Evolutionary conservation across 2,797 vertebrate species (phyloP).

Genomic region (Molothrus ater): DNA sequence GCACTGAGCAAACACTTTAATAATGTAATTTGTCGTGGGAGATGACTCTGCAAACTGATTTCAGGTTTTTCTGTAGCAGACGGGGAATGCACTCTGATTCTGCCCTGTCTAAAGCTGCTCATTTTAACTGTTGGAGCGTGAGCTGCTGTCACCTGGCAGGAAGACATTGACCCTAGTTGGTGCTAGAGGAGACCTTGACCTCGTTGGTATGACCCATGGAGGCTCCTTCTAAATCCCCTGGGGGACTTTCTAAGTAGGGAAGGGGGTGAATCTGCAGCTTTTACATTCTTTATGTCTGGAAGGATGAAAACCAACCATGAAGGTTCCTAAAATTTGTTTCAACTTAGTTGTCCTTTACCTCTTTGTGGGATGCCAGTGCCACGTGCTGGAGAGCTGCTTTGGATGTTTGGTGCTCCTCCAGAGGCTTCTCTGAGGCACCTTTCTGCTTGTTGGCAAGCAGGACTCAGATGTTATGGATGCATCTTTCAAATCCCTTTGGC

Average conservation of each 20-base stretch:
- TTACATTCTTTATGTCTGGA: slow-evolving; percentile 48
- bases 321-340: slow-evolving; percentile 34
- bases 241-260: slow-evolving; percentile 52
- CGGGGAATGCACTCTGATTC: neutral
- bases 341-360: slow-evolving; percentile 30
- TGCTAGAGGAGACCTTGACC: slow-evolving; percentile 45
- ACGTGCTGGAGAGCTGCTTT: neutral
- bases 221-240: slow-evolving; percentile 57
- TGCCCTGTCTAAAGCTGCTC: slow-evolving; percentile 26
- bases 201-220: slow-evolving; percentile 13
- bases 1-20: neutral
- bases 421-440: neutral
- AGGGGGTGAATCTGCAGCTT: neutral
- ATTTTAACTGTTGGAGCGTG: neutral
- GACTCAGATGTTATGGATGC: neutral
- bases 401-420: neutral
- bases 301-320: neutral
- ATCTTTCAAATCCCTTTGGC: neutral
- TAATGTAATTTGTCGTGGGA: neutral
- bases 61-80: neutral
- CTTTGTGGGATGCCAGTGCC: neutral
- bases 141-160: slow-evolving; percentile 50
- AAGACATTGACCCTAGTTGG: slow-evolving; percentile 13
- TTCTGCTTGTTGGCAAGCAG: neutral
- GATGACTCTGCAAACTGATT: neutral